Base-by-base conservation (phyloP, 2,888 invertebrate genomes). In the Papilio gigon region DNA sequence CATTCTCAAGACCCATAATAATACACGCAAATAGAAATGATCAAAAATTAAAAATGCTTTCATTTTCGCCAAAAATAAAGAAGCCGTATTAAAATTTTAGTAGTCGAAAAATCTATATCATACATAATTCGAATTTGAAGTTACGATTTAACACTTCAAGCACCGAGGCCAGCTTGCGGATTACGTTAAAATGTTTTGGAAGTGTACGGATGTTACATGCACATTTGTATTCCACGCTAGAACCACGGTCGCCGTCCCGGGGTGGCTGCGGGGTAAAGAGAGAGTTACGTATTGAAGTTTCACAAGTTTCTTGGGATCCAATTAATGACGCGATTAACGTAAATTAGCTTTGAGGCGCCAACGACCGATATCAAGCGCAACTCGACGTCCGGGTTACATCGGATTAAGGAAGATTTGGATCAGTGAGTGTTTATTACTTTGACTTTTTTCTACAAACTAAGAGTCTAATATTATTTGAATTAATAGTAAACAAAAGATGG, bases 281-380 rank as follows among this genome's bases (percentile, higher is more conserved):
- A 2, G 17, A 9, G n/a, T 27, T n/a, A 56, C 53, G 53, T 79
- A 84, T 84, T 77, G 80, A 80, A 88, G 83, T 87, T 88, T 84
- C 80, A 76, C 82, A 86, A 89, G 82, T 89, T 87, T 80, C 81
- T 73, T 68, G 71, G 77, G 80, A 80, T 80, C 84, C 87, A 87
- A 90, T 89, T 90, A 90, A 90, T 90, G 88, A 82, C 80, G 77
- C 87, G 86, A 89, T 90, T 89, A 85, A 86, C 84, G 82, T 80
- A 83, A 87, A 89, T 89, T 88, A 87, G 85, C 80, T 86, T 80
- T 79, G 83, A 87, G 84, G 86, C 85, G 87, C 80, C 80, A 87
- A 87, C 78, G 80, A 79, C 80, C 84, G 78, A 79, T 83, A 53
- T 82, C 77, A 72, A 71, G 68, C 68, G 73, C 63, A 68, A 64